A percentile compares a stretch with the other conserved stretches of the same genome.
phyloP scores from a whole-genome alignment of 2,888 invertebrate species.

The Drosophila ustulata region DNA sequence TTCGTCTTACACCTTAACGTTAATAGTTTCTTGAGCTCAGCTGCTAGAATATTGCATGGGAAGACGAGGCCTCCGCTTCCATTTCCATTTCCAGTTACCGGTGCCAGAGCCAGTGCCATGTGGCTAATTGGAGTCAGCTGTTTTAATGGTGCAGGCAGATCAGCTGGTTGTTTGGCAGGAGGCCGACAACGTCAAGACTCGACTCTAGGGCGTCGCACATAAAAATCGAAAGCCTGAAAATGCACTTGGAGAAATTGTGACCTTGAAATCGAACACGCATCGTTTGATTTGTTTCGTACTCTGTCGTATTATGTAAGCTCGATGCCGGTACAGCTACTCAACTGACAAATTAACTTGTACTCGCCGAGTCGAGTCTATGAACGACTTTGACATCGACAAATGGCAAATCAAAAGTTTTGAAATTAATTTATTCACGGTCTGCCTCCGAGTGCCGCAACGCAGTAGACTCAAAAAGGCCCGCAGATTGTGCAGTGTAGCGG shows the following conservation, averaged over 20 bases:
- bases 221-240: slow-evolving; percentile 32
- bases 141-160: slow-evolving; percentile 62
- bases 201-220: slow-evolving; percentile 16
- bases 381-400: slow-evolving; percentile 11
- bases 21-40: slow-evolving; percentile 55
- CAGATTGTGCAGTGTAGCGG: slow-evolving; percentile 54
- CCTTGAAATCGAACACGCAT: neutral
- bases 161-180: slow-evolving; percentile 72
- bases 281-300: slow-evolving; percentile 17
- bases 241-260: slow-evolving; percentile 60
- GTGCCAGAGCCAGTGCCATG: slow-evolving; percentile 51
- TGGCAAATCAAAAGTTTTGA: slow-evolving; percentile 58
- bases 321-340: slow-evolving; percentile 15
- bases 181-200: slow-evolving; percentile 15
- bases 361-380: slow-evolving; percentile 1
- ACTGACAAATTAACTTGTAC: slow-evolving; percentile 37
- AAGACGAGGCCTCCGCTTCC: neutral
- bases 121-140: slow-evolving; percentile 79
- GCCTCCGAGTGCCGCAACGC: slow-evolving; percentile 17
- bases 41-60: slow-evolving; percentile 25
- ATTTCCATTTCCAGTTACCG: slow-evolving; percentile 18
- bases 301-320: slow-evolving; percentile 42
- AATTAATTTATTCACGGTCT: slow-evolving; percentile 66
- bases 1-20: slow-evolving; percentile 46
- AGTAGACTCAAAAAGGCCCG: slow-evolving; percentile 15